Evolutionary conservation across 2,113 vertebrate genomes (phyloP).

Genomic region (Galemys pyrenaicus): DNA sequence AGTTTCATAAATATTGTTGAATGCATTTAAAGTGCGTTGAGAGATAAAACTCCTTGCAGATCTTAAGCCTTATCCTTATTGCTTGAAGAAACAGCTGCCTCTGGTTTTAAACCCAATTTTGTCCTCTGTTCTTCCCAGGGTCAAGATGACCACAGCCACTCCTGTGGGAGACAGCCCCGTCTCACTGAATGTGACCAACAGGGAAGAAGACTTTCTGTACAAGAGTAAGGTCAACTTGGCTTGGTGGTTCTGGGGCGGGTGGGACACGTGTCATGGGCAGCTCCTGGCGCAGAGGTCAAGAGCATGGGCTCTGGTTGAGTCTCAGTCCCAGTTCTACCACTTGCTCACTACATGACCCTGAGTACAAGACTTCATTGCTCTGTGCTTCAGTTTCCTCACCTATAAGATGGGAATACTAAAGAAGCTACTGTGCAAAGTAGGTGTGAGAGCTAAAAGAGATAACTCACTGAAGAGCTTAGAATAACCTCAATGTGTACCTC

Average conservation of each 20-base stretch:
- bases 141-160: slow-evolving; percentile 83
- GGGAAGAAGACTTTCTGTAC: slow-evolving; percentile 84
- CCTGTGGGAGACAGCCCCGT: slow-evolving; percentile 63
- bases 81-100: not conserved
- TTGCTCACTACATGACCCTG: not conserved
- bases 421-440: not conserved
- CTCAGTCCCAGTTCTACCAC: not conserved
- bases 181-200: slow-evolving; percentile 78
- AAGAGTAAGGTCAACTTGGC: slow-evolving; percentile 83
- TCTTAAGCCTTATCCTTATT: not conserved
- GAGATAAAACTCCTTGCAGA: not conserved
- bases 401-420: not conserved
- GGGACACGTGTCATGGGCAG: not conserved
- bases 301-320: not conserved
- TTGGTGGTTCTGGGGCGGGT: not conserved
- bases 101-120: not conserved
- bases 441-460: not conserved
- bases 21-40: not conserved
- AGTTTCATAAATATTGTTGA: not conserved
- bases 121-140: not conserved
- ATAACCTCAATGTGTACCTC: not conserved
- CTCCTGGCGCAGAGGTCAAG: not conserved
- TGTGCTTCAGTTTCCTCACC: not conserved
- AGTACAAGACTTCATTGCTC: not conserved
- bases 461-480: not conserved